These are phyloP conservation scores for Lagocephalus sceleratus DNA, from an alignment of 2,797 vertebrate species.

Conservation along the genomic window DNA sequence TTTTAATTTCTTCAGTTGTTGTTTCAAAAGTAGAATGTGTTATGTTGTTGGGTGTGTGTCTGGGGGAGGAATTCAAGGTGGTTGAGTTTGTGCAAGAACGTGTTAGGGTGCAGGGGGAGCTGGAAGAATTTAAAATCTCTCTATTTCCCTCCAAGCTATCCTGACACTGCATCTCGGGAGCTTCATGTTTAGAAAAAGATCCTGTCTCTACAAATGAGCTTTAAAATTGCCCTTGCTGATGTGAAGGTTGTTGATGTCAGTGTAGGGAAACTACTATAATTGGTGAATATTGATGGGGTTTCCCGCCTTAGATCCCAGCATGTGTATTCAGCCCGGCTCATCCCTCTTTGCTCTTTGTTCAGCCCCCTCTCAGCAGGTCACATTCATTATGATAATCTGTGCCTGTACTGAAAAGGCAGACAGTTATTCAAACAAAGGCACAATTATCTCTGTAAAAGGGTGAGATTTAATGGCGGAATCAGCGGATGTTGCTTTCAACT, in stretches of 20 bases:
- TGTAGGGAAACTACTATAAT: constrained; percentile 42
- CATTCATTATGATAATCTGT: constrained; percentile 78
- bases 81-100: constrained; percentile 14
- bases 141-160: constrained; percentile 6
- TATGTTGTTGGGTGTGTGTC: too few relatives aligned
- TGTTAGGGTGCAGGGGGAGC: constrained; percentile 14
- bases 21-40: constrained; percentile 41
- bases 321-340: constrained; percentile 42
- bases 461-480: constrained; percentile 3
- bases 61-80: too few relatives aligned
- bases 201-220: constrained; percentile 16
- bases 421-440: constrained; percentile 72
- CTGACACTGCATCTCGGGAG: constrained; percentile 8
- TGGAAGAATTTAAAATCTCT: constrained; percentile 19
- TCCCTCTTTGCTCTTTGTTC: constrained; percentile 28
- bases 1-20: constrained; percentile 23
- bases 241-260: constrained; percentile 21
- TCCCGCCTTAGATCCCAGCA: constrained; percentile 55
- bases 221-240: constrained; percentile 25
- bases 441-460: constrained; percentile 46
- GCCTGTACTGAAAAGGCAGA: constrained; percentile 61
- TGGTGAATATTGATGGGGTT: constrained; percentile 58
- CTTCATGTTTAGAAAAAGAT: constrained; percentile 18
- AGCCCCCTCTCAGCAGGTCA: constrained; percentile 62
- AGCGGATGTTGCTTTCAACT: too few relatives aligned